Evolutionary conservation across 2,113 vertebrate genomes (phyloP).

Genomic region (Cyprinodon brontotheroides): DNA sequence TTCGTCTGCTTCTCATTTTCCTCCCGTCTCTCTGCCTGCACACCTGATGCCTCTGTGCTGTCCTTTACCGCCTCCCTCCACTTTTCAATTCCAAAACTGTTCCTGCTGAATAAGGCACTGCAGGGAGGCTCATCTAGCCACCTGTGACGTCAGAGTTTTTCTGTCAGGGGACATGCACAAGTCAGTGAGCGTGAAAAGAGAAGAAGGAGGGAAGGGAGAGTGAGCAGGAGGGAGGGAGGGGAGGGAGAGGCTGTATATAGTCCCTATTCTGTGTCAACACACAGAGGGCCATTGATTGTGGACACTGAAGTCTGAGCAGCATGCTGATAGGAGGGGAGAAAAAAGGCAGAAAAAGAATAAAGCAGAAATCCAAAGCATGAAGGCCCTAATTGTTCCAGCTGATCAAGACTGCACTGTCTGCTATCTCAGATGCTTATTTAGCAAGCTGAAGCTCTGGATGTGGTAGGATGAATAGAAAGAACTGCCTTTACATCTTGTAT

Average conservation of each 20-base stretch:
- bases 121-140: constrained; percentile 56
- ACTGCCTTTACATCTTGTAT: background rate
- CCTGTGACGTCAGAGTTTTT: constrained; percentile 61
- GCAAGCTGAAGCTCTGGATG: constrained; percentile 12
- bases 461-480: background rate
- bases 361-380: constrained; percentile 63
- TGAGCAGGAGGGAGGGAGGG: constrained; percentile 1
- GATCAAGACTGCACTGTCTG: constrained; percentile 50
- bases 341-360: constrained; percentile 65
- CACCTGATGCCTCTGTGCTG: constrained; percentile 62
- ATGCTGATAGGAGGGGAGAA: constrained; percentile 69
- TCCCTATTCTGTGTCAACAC: constrained; percentile 65
- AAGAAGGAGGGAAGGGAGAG: background rate
- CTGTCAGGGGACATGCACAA: constrained; percentile 66
- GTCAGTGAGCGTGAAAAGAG: constrained; percentile 37
- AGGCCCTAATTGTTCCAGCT: constrained; percentile 62
- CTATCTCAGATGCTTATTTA: constrained; percentile 43
- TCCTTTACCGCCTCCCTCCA: constrained; percentile 31
- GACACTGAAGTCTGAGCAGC: constrained; percentile 66
- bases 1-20: constrained; percentile 56
- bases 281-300: constrained; percentile 77
- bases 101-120: constrained; percentile 45
- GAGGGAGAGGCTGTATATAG: constrained; percentile 52
- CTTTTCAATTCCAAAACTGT: constrained; percentile 50
- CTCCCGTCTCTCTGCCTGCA: constrained; percentile 8